Evolutionary conservation across 2,797 vertebrate genomes (phyloP).

Genomic region (Megalops cyprinoides): DNA sequence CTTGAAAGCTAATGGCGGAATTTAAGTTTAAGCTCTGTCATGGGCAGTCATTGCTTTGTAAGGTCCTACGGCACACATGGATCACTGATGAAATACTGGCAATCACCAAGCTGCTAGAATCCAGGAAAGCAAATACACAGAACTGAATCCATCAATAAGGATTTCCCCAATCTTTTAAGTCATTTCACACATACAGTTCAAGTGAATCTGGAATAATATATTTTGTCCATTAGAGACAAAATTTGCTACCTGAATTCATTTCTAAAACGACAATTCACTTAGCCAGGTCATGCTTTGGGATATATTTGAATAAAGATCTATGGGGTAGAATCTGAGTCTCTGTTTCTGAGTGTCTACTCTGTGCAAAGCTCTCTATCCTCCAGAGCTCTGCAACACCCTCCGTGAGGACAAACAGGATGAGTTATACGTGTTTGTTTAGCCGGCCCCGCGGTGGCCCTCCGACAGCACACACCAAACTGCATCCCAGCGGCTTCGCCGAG

Average conservation of each 20-base stretch:
- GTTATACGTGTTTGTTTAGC: slow-evolving; percentile 6
- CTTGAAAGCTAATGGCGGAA: not conserved
- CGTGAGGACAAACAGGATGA: slow-evolving; percentile 4
- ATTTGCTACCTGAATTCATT: not conserved
- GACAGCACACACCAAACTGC: not conserved
- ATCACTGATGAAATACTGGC: not conserved
- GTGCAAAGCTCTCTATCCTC: not conserved
- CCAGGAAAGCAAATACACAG: not conserved
- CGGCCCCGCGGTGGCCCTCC: not conserved
- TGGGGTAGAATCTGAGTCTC: not conserved
- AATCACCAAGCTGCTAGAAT: not conserved
- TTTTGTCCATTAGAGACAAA: too few species aligned
- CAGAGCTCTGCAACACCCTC: not conserved
- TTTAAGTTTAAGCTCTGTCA: not conserved
- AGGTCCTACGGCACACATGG: not conserved
- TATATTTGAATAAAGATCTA: not conserved
- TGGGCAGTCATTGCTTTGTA: not conserved
- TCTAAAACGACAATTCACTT: not conserved
- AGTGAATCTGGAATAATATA: not conserved
- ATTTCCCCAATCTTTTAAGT: not conserved
- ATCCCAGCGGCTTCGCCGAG: not conserved
- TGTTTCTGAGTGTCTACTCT: not conserved
- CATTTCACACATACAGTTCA: not conserved
- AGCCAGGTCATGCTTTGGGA: too few species aligned
- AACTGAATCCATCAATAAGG: not conserved